These are phyloP conservation scores for Ichneumoninae sp. DNA, from an alignment of 2,888 invertebrate species.

Conservation along the genomic window DNA sequence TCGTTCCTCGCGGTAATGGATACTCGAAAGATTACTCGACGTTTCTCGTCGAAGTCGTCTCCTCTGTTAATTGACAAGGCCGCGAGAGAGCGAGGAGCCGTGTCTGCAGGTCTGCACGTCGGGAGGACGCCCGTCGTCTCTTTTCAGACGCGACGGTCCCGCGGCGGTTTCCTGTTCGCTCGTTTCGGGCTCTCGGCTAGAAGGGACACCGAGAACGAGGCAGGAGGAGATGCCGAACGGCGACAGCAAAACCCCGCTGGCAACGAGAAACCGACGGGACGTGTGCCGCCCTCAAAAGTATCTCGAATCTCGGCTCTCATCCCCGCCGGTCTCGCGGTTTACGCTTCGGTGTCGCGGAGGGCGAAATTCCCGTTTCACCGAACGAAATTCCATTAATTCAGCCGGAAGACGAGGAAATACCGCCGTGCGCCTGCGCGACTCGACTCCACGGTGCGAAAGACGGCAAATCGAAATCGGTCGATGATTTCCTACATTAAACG, in stretches of 20 bases:
- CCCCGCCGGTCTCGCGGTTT: slow-evolving; percentile 44
- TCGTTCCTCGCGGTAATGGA: slow-evolving; percentile 73
- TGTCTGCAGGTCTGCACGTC: slow-evolving; percentile 48
- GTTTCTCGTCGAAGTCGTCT: slow-evolving; percentile 71
- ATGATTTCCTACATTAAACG: slow-evolving; percentile 10
- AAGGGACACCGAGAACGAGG: slow-evolving; percentile 40
- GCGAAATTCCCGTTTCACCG: slow-evolving; percentile 13
- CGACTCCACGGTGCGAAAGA: slow-evolving; percentile 2
- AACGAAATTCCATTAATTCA: slow-evolving; percentile 73
- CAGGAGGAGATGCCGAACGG: slow-evolving; percentile 11
- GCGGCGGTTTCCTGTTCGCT: slow-evolving; percentile 23
- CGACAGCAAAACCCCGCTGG: slow-evolving; percentile 45
- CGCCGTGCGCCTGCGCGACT: background rate
- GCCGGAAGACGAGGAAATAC: slow-evolving; percentile 65
- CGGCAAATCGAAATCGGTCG: slow-evolving; percentile 11
- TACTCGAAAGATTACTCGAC: slow-evolving; percentile 81
- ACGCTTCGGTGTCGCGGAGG: slow-evolving; percentile 17
- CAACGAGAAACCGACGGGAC: slow-evolving; percentile 34
- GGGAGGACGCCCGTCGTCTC: slow-evolving; percentile 51
- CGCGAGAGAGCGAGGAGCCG: slow-evolving; percentile 28
- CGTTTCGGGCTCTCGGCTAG: slow-evolving; percentile 41
- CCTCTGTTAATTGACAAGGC: slow-evolving; percentile 68
- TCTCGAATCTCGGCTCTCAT: slow-evolving; percentile 68
- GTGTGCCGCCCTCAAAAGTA: slow-evolving; percentile 69
- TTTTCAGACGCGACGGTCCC: slow-evolving; percentile 35